phyloP scores from a whole-genome alignment of 1,140 invertebrate genomes.

The Mactra quadrangularis region DNA sequence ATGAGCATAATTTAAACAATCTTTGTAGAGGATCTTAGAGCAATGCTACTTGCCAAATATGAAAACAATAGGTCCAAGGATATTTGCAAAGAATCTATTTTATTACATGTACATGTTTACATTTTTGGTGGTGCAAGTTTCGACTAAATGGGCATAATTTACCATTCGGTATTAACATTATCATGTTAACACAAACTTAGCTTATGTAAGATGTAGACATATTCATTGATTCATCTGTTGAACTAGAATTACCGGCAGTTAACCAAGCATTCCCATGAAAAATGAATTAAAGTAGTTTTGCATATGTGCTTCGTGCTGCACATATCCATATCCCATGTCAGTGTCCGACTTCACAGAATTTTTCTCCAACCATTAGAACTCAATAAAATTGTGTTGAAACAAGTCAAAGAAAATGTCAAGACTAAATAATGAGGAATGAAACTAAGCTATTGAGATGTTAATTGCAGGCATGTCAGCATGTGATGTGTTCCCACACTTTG shows the following conservation, averaged over 20 bases:
- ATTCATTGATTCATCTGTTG: too few relatives aligned
- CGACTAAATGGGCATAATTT: too few relatives aligned
- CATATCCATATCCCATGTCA: not conserved
- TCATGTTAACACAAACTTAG: conserved; percentile 12
- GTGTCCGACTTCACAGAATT: not conserved
- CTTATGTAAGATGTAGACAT: not conserved
- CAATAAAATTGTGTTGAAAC: not conserved
- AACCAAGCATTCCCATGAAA: not conserved
- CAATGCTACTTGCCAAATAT: too few relatives aligned
- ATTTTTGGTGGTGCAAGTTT: too few relatives aligned
- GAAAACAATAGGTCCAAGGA: too few relatives aligned
- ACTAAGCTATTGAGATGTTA: not conserved
- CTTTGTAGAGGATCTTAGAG: too few relatives aligned
- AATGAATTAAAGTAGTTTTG: not conserved
- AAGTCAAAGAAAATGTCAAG: conserved; percentile 27
- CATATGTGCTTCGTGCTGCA: not conserved
- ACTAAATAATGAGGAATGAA: conserved; percentile 11
- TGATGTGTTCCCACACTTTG: not conserved
- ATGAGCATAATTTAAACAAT: too few relatives aligned
- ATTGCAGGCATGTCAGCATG: not conserved
- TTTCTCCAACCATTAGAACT: not conserved
- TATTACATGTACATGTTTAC: too few relatives aligned
- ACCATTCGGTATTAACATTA: too few relatives aligned
- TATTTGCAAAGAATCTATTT: too few relatives aligned
- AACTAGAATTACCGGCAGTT: too few relatives aligned